A percentile compares a stretch with the other conserved stretches of the same genome.
These are phyloP conservation scores for Casuarius casuarius DNA, from an alignment of 2,113 vertebrate genomes.

Conservation along the genomic window DNA sequence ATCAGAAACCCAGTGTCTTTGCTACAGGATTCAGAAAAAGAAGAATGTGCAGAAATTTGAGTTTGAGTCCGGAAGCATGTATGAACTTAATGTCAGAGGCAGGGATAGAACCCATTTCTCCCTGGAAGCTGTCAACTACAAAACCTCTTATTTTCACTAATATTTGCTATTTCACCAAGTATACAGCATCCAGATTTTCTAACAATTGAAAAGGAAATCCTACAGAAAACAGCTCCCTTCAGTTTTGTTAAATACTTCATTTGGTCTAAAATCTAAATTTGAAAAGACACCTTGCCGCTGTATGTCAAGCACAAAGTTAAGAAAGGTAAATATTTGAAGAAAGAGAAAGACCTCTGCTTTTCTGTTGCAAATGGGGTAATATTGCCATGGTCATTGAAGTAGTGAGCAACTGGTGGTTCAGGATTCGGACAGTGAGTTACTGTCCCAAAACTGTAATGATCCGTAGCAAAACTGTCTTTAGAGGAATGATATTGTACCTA, in stretches of 20 bases:
- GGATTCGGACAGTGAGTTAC: not conserved
- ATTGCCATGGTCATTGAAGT: not conserved
- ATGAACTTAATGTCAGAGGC: not conserved
- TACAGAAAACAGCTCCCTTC: not conserved
- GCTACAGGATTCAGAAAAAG: not conserved
- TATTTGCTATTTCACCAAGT: not conserved
- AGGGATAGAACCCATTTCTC: not conserved
- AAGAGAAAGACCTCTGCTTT: not conserved
- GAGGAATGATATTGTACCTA: not conserved
- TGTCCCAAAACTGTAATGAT: not conserved
- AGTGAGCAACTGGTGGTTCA: not conserved
- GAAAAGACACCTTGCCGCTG: not conserved
- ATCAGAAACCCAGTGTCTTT: not conserved
- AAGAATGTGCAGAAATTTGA: not conserved
- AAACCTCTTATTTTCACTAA: not conserved
- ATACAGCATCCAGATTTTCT: not conserved
- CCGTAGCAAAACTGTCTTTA: not conserved
- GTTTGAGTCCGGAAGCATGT: not conserved
- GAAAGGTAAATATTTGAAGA: not conserved
- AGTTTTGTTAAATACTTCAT: not conserved
- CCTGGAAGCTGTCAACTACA: not conserved
- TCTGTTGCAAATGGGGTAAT: not conserved
- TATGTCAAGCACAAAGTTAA: not conserved
- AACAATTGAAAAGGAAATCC: not conserved
- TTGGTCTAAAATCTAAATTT: not conserved